A percentile compares a stretch with the other conserved stretches of the same genome.
These are phyloP conservation scores for Laupala kohalensis DNA, from an alignment of 1,140 invertebrate genomes.

Conservation along the genomic window DNA sequence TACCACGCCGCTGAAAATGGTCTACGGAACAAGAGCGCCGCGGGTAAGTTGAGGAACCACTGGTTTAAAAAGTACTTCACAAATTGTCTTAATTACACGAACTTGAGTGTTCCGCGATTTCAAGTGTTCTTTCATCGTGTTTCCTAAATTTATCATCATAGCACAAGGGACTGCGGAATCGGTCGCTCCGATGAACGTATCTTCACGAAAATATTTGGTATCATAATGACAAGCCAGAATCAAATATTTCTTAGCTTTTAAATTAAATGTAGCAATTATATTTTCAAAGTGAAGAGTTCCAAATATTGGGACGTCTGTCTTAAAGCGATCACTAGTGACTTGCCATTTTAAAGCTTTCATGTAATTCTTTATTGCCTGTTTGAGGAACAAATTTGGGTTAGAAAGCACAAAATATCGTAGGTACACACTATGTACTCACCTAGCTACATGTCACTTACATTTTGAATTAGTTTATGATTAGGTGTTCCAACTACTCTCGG, in stretches of 20 bases:
- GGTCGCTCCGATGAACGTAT: slow-evolving; percentile 79
- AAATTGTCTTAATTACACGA: too few species aligned
- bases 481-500: slow-evolving; percentile 58
- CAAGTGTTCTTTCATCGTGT: slow-evolving; percentile 50
- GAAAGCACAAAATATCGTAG: slow-evolving; percentile 8
- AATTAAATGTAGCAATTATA: slow-evolving; percentile 73
- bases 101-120: slow-evolving; percentile 34
- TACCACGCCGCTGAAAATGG: too few species aligned
- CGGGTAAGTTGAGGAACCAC: too few species aligned
- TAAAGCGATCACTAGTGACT: slow-evolving; percentile 63
- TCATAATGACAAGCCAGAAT: slow-evolving; percentile 92
- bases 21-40: too few species aligned
- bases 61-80: too few species aligned
- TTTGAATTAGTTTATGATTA: slow-evolving; percentile 50
- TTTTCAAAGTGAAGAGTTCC: slow-evolving; percentile 68
- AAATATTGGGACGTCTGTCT: slow-evolving; percentile 54
- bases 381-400: slow-evolving; percentile 33
- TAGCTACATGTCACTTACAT: slow-evolving; percentile 29
- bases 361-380: slow-evolving; percentile 52
- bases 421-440: not conserved
- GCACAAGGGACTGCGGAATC: slow-evolving; percentile 97
- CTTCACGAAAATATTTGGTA: slow-evolving; percentile 67
- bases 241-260: slow-evolving; percentile 60
- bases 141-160: slow-evolving; percentile 82
- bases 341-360: slow-evolving; percentile 57